A percentile compares a stretch with the other conserved stretches of the same genome.
Evolutionary conservation across 2,888 invertebrate species (phyloP).

Genomic region (Quadroppia sp.): DNA sequence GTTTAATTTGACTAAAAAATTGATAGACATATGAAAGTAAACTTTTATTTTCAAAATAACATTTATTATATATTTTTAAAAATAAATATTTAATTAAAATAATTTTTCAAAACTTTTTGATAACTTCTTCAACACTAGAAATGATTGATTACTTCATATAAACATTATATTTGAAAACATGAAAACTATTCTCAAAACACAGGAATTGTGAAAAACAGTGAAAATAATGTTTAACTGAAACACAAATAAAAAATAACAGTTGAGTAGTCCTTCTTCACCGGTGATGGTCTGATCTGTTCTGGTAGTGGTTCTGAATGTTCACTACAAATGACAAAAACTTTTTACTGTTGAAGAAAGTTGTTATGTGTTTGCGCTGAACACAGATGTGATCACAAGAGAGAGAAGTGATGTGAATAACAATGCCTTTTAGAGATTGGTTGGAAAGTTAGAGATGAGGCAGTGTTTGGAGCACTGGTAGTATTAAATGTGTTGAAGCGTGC

Average conservation of each 20-base stretch:
- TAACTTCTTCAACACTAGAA: not conserved
- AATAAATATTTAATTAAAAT: slow-evolving; percentile 9
- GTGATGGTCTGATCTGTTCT: slow-evolving; percentile 10
- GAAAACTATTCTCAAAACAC: not conserved
- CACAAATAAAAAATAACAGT: not conserved
- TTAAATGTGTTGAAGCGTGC: slow-evolving; percentile 33
- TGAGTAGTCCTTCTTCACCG: slow-evolving; percentile 23
- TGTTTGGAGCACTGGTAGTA: not conserved
- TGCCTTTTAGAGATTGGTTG: slow-evolving; percentile 31
- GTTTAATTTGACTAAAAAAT: not conserved
- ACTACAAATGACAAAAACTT: slow-evolving; percentile 4
- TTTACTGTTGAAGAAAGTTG: slow-evolving; percentile 14
- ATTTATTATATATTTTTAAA: not conserved
- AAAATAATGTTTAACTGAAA: not conserved
- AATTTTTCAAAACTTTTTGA: not conserved
- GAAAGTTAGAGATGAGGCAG: slow-evolving; percentile 34
- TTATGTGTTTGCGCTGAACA: slow-evolving; percentile 4
- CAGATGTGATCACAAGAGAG: slow-evolving; percentile 5
- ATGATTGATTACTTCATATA: slow-evolving; percentile 3
- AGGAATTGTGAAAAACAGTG: not conserved
- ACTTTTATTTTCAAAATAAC: not conserved
- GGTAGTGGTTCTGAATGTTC: not conserved
- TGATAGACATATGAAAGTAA: slow-evolving; percentile 20
- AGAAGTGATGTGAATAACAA: slow-evolving; percentile 27
- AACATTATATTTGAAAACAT: not conserved